Evolutionary conservation across 2,888 invertebrate genomes (phyloP).

Genomic region (Caradrina kadenii): DNA sequence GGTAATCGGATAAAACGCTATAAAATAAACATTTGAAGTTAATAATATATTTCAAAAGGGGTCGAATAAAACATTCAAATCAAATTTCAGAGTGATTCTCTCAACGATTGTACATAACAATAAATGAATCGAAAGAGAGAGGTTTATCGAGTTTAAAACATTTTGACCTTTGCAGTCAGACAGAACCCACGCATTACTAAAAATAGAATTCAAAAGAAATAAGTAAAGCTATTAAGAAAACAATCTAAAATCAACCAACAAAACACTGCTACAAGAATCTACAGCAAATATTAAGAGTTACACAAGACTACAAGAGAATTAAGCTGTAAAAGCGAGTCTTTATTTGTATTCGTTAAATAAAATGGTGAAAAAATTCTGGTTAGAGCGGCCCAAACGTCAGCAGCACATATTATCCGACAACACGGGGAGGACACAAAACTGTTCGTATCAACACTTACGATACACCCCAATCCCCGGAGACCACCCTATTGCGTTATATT

Average conservation of each 20-base stretch:
- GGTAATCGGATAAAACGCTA: neutral
- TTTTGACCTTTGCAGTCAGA: slow-evolving; percentile 1
- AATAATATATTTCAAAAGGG: slow-evolving; percentile 13
- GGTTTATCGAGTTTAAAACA: slow-evolving; percentile 4
- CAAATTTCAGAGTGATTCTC: slow-evolving; percentile 31
- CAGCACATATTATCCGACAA: slow-evolving; percentile 73
- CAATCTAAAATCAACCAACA: slow-evolving; percentile 3
- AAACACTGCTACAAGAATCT: neutral
- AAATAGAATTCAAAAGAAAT: slow-evolving; percentile 4
- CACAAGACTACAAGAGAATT: slow-evolving; percentile 35
- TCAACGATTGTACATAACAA: slow-evolving; percentile 7
- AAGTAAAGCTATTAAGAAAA: slow-evolving; percentile 5
- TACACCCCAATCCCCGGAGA: slow-evolving; percentile 78
- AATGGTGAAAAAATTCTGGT: slow-evolving; percentile 54
- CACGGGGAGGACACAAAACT: slow-evolving; percentile 76
- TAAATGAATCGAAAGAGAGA: slow-evolving; percentile 13
- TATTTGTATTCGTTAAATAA: slow-evolving; percentile 57
- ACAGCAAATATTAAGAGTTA: slow-evolving; percentile 5
- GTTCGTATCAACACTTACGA: slow-evolving; percentile 78
- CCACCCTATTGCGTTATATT: slow-evolving; percentile 74
- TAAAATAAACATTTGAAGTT: slow-evolving; percentile 1
- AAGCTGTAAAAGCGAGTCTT: slow-evolving; percentile 46
- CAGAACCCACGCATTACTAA: neutral
- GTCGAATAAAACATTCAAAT: slow-evolving; percentile 28
- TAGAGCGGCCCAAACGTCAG: slow-evolving; percentile 63